Conservation (phyloP, 2,888 invertebrate genomes). For the Callimorpha dominula region DNA sequence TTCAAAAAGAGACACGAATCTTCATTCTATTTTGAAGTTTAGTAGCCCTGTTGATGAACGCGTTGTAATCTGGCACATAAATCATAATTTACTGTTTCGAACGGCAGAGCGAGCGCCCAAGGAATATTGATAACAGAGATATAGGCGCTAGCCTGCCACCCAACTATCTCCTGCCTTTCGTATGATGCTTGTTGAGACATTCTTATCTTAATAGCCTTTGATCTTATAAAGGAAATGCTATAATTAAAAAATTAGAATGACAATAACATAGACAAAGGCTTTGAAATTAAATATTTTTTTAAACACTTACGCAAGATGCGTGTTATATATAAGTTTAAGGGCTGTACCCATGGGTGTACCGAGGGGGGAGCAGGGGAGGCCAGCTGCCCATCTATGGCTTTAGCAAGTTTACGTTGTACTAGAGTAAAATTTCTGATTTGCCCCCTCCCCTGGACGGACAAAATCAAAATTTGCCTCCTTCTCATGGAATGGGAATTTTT, state of each 20-base stretch:
- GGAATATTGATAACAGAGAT: slow-evolving; percentile 37
- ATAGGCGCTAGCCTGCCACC: not conserved
- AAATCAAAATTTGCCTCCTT: too few species aligned
- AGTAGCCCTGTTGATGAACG: slow-evolving; percentile 30
- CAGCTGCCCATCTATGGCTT: too few species aligned
- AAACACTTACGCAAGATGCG: too few species aligned
- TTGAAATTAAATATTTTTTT: too few species aligned
- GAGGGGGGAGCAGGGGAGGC: too few species aligned
- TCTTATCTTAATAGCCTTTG: slow-evolving; percentile 30
- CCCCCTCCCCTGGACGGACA: too few species aligned
- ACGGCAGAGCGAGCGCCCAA: slow-evolving; percentile 29
- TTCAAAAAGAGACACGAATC: not conserved
- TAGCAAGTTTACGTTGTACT: too few species aligned
- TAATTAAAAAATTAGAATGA: not conserved
- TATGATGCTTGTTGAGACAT: slow-evolving; percentile 4
- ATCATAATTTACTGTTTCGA: slow-evolving; percentile 53
- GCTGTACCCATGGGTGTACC: too few species aligned
- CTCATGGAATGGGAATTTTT: too few species aligned
- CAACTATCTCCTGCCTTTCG: slow-evolving; percentile 11
- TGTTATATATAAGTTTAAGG: too few species aligned
- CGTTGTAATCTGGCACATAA: slow-evolving; percentile 40
- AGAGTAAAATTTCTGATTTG: too few species aligned
- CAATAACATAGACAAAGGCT: not conserved
- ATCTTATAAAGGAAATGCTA: not conserved
- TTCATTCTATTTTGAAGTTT: slow-evolving; percentile 4